These are phyloP conservation scores for Polyommatus icarus DNA, from an alignment of 2,888 invertebrate species.

Conservation along the genomic window DNA sequence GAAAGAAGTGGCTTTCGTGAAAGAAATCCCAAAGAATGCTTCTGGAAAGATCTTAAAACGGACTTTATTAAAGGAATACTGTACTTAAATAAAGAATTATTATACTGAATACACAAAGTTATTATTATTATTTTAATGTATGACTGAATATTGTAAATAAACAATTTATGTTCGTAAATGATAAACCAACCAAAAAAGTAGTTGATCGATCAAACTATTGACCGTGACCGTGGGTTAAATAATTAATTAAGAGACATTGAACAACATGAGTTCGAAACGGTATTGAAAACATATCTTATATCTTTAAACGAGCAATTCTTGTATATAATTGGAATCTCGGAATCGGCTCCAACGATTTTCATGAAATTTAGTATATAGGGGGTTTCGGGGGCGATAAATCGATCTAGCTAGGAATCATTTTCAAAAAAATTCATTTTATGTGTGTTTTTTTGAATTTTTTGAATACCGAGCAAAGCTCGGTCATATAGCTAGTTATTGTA, in stretches of 20 bases:
- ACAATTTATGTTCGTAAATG: background rate
- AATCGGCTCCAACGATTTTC: too few relatives aligned
- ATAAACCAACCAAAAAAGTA: background rate
- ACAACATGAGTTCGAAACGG: background rate
- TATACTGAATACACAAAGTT: background rate
- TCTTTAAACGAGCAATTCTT: too few relatives aligned
- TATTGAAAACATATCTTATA: background rate
- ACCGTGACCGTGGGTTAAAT: background rate
- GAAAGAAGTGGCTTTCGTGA: constrained; percentile 82
- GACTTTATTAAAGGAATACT: constrained; percentile 58
- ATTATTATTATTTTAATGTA: background rate
- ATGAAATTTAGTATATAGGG: too few relatives aligned
- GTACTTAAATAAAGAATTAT: constrained; percentile 10
- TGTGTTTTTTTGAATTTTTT: too few relatives aligned
- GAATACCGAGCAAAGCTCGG: too few relatives aligned
- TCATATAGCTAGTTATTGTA: too few relatives aligned
- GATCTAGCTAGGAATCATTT: too few relatives aligned
- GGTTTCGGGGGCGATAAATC: too few relatives aligned
- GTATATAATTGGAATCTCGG: too few relatives aligned
- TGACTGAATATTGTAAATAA: background rate
- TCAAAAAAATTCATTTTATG: too few relatives aligned
- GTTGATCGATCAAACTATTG: background rate
- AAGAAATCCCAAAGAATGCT: constrained; percentile 86
- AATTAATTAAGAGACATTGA: background rate
- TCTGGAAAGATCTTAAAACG: constrained; percentile 89